Conservation (phyloP, 2,797 vertebrate species). For the Odontamblyopus rebecca region DNA sequence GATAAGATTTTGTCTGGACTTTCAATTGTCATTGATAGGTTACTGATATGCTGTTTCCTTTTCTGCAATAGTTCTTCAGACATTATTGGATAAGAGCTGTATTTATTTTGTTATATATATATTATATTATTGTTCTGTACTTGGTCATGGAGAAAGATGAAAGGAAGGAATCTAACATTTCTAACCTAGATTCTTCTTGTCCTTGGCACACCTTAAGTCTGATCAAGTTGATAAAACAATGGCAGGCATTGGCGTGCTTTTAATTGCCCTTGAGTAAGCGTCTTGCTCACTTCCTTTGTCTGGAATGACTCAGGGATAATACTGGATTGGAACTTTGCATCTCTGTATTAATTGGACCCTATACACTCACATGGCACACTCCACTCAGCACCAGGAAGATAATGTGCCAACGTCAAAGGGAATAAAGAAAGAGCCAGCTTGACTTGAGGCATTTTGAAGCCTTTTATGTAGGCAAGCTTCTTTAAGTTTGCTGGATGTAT, state of each 20-base stretch:
- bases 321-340: conserved; percentile 17
- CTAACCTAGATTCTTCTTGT: background rate
- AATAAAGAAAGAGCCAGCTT: conserved; percentile 13
- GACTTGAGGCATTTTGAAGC: conserved; percentile 15
- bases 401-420: conserved; percentile 10
- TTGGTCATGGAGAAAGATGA: background rate
- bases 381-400: background rate
- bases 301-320: conserved; percentile 27
- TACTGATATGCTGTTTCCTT: background rate
- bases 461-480: conserved; percentile 7
- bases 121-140: background rate
- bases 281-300: conserved; percentile 17
- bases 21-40: background rate
- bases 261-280: conserved; percentile 40
- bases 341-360: conserved; percentile 8
- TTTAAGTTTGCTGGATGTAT: conserved; percentile 15
- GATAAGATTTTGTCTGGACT: background rate
- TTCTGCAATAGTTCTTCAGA: background rate
- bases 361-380: conserved; percentile 6
- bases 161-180: background rate
- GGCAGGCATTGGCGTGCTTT: conserved; percentile 1
- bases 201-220: conserved; percentile 33
- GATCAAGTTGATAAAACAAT: conserved; percentile 12
- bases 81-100: too few relatives aligned
- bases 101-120: too few relatives aligned